Conservation (phyloP, 1,140 invertebrate genomes). For the Chelonus insularis region DNA sequence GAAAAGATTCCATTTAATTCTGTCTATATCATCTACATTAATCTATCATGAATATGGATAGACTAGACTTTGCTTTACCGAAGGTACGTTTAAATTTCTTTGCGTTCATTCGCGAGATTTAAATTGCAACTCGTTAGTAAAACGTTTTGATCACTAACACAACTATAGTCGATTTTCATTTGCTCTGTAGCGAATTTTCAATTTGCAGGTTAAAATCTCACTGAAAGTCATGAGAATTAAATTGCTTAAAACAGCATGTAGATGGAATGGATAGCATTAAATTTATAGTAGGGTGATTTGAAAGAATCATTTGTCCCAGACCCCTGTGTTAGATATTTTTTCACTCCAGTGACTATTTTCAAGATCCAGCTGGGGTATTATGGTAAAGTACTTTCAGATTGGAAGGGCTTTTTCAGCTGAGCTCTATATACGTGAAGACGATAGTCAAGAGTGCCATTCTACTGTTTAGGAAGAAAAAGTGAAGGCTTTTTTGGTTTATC, state of each 20-base stretch:
- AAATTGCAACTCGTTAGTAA: background rate
- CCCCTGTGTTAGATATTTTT: background rate
- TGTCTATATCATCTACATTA: background rate
- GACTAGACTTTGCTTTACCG: background rate
- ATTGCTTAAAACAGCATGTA: background rate
- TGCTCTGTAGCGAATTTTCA: background rate
- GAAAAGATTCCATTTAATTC: background rate
- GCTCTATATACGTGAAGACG: too few species aligned
- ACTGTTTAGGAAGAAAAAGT: too few species aligned
- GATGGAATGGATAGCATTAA: background rate
- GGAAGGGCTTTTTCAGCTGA: slow-evolving; percentile 2
- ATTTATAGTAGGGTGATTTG: background rate
- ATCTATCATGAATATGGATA: slow-evolving; percentile 15
- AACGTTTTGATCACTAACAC: background rate
- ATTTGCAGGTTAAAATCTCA: background rate
- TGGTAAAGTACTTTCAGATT: slow-evolving; percentile 10
- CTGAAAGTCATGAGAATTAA: background rate
- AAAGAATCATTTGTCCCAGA: background rate
- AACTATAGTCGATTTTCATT: background rate
- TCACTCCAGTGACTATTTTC: background rate
- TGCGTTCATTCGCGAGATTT: background rate
- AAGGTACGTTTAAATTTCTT: background rate
- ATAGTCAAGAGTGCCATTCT: too few species aligned
- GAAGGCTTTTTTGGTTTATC: too few species aligned
- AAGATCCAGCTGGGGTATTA: slow-evolving; percentile 3